Conservation (phyloP, 1,140 invertebrate species). For the Drosophila setifemur region DNA sequence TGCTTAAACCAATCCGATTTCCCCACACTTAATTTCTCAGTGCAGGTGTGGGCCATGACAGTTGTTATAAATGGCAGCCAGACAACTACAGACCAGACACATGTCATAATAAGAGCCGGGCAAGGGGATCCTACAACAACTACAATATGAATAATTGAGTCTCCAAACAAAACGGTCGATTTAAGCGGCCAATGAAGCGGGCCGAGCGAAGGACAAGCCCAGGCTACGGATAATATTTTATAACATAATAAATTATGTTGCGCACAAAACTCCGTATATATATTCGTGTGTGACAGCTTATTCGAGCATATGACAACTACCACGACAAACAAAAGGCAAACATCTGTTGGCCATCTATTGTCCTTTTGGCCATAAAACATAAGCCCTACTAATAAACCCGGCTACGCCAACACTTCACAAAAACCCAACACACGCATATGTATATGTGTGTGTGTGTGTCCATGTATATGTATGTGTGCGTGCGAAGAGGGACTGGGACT, state of each 20-base stretch:
- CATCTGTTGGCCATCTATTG: constrained; percentile 79
- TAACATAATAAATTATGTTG: constrained; percentile 80
- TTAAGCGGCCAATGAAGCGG: constrained; percentile 76
- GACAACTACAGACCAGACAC: constrained; percentile 74
- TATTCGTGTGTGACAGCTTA: constrained; percentile 68
- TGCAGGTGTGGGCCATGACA: constrained; percentile 56
- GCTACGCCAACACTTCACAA: constrained; percentile 65
- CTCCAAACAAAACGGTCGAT: constrained; percentile 74
- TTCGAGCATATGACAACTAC: constrained; percentile 77
- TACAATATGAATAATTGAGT: constrained; percentile 76
- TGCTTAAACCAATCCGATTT: not conserved
- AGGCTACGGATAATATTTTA: constrained; percentile 69
- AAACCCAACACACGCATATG: too few relatives aligned
- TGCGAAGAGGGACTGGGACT: not conserved
- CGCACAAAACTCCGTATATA: constrained; percentile 18
- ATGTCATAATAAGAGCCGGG: constrained; percentile 66
- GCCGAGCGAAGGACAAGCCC: constrained; percentile 16
- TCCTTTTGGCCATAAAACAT: constrained; percentile 78
- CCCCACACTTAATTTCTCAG: not conserved
- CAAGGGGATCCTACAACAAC: constrained; percentile 36
- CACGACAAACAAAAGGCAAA: constrained; percentile 70
- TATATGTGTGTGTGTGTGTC: too few relatives aligned
- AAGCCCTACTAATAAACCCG: constrained; percentile 78
- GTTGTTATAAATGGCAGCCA: constrained; percentile 76
- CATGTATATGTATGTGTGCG: too few relatives aligned